A percentile compares a stretch with the other conserved stretches of the same genome.
Conservation (phyloP, 2,888 invertebrate species). For the Macroteleia sp. region DNA sequence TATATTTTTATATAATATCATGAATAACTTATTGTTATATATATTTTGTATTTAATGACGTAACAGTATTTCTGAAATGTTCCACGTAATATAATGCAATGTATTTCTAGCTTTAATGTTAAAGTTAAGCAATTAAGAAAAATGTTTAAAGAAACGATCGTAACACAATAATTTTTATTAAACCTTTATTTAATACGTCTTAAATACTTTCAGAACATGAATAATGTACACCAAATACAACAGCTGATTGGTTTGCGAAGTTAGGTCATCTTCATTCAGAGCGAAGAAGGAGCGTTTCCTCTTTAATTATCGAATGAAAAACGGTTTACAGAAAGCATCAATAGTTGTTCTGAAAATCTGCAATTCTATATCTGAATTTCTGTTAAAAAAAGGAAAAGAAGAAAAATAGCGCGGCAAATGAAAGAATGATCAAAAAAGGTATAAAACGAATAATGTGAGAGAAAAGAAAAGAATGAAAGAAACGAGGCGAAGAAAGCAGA, state of each 20-base stretch:
- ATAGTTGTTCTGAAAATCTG: conserved; percentile 72
- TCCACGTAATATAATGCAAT: too few species aligned
- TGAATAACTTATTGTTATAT: too few species aligned
- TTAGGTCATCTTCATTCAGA: neutral
- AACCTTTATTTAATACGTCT: too few species aligned
- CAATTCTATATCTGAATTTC: conserved; percentile 17
- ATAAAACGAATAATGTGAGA: conserved; percentile 2
- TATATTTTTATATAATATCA: too few species aligned
- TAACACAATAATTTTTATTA: too few species aligned
- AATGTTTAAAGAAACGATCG: too few species aligned
- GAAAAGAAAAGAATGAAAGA: neutral
- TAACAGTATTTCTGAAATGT: too few species aligned
- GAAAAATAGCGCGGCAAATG: neutral
- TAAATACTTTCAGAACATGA: too few species aligned
- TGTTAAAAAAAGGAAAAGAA: neutral
- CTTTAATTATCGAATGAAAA: conserved; percentile 73
- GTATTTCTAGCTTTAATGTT: too few species aligned
- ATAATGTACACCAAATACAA: neutral
- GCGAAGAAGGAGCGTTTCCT: conserved; percentile 29
- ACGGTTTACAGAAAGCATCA: conserved; percentile 73
- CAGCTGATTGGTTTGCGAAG: neutral
- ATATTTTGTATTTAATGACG: too few species aligned
- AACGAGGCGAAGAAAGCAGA: conserved; percentile 5
- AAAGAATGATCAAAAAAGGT: conserved; percentile 23
- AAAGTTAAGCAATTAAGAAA: too few species aligned